Percentiles rank a stretch among this genome's conserved stretches.
Conservation (phyloP, 2,888 invertebrate genomes). For the Netelia inedita region DNA sequence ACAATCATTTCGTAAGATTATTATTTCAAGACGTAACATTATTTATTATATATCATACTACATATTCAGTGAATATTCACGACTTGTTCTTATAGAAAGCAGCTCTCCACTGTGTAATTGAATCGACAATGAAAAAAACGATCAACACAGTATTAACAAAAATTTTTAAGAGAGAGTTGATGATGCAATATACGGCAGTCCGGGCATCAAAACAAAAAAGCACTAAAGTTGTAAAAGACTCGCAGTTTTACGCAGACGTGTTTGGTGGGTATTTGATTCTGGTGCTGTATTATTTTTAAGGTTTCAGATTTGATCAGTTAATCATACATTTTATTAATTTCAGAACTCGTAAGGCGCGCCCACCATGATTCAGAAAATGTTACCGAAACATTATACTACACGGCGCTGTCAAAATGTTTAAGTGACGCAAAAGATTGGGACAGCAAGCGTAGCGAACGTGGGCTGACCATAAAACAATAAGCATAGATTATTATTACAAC, state of each 20-base stretch:
- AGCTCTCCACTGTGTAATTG: background rate
- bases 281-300: too few relatives aligned
- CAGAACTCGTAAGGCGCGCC: too few relatives aligned
- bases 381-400: background rate
- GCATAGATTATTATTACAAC: too few relatives aligned
- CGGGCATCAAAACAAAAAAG: background rate
- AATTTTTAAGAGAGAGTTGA: background rate
- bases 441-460: too few relatives aligned
- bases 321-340: conserved; percentile 1
- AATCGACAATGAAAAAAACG: background rate
- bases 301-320: background rate
- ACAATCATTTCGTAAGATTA: background rate
- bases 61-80: too few relatives aligned
- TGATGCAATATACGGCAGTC: background rate
- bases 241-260: background rate
- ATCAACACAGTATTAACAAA: background rate
- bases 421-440: too few relatives aligned
- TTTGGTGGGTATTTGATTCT: background rate
- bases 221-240: background rate
- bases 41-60: too few relatives aligned
- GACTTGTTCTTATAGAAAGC: too few relatives aligned
- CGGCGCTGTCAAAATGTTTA: too few relatives aligned
- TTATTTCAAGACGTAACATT: too few relatives aligned
- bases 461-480: too few relatives aligned
- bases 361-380: too few relatives aligned